These are phyloP conservation scores for Atrichornis clamosus DNA, from an alignment of 2,113 vertebrate species.

Conservation along the genomic window DNA sequence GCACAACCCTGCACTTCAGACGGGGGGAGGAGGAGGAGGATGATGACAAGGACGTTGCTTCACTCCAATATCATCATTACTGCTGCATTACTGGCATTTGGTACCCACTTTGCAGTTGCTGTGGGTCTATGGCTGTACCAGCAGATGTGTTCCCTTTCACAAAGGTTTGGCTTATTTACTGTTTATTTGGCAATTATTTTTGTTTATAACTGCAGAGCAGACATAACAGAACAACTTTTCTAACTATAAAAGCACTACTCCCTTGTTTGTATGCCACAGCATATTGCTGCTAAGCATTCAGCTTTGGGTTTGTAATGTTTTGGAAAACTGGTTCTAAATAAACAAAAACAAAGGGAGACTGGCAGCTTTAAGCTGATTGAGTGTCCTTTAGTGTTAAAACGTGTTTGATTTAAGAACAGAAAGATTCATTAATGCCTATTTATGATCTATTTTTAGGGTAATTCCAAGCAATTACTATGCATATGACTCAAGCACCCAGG, in stretches of 20 bases:
- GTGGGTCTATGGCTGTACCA: not conserved
- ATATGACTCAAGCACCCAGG: not conserved
- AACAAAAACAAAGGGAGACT: not conserved
- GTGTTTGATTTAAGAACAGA: not conserved
- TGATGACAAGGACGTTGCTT: not conserved
- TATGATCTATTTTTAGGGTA: constrained; percentile 26
- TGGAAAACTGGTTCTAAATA: not conserved
- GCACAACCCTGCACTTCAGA: not conserved
- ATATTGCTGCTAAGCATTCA: not conserved
- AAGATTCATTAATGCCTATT: not conserved
- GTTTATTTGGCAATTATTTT: not conserved
- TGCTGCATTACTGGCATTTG: not conserved
- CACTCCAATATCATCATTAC: not conserved
- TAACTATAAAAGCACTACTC: not conserved
- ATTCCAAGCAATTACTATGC: constrained; percentile 1
- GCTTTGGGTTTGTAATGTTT: not conserved
- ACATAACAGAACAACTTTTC: not conserved
- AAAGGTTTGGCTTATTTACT: not conserved
- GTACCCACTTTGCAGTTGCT: not conserved
- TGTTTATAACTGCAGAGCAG: not conserved
- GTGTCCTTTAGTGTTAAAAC: not conserved
- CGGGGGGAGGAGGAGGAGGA: not conserved
- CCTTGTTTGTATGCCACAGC: not conserved
- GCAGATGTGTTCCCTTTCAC: not conserved
- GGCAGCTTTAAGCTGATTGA: not conserved